Percentiles rank a stretch among this genome's conserved stretches.
Conservation (phyloP, 2,113 vertebrate genomes). For the Neotragus pygmaeus region DNA sequence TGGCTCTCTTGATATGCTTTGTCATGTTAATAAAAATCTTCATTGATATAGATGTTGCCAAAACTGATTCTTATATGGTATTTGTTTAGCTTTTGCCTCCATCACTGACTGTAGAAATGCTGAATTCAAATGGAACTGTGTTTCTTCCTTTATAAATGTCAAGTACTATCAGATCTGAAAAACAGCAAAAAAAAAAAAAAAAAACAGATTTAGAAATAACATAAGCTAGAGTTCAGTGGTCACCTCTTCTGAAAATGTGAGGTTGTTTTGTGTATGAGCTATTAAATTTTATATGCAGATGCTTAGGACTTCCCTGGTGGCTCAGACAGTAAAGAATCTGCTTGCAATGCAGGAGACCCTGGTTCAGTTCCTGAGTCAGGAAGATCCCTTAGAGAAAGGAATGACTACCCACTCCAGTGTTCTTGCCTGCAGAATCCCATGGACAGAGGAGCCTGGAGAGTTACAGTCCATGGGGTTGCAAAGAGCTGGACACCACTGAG, state of each 20-base stretch:
- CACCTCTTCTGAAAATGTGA: neutral
- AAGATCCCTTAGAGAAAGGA: neutral
- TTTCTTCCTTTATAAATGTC: neutral
- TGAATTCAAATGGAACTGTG: neutral
- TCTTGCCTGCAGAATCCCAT: neutral
- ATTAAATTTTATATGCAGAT: neutral
- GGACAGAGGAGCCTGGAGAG: neutral
- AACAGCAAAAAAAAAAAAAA: neutral
- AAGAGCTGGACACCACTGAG: neutral
- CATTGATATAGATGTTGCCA: neutral
- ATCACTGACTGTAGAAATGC: neutral
- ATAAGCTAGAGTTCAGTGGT: neutral
- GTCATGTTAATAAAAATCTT: neutral
- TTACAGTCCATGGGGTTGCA: neutral
- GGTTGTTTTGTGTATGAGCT: neutral
- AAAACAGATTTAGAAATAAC: neutral
- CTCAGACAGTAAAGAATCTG: neutral
- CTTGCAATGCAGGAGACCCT: neutral
- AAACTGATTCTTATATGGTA: neutral
- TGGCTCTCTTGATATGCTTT: neutral
- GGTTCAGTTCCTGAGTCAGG: neutral
- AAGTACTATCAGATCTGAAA: neutral
- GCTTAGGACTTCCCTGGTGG: neutral
- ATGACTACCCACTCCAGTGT: neutral
- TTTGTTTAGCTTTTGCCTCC: neutral